These are phyloP conservation scores for Procavia capensis DNA, from an alignment of 2,113 vertebrate genomes.

Conservation along the genomic window DNA sequence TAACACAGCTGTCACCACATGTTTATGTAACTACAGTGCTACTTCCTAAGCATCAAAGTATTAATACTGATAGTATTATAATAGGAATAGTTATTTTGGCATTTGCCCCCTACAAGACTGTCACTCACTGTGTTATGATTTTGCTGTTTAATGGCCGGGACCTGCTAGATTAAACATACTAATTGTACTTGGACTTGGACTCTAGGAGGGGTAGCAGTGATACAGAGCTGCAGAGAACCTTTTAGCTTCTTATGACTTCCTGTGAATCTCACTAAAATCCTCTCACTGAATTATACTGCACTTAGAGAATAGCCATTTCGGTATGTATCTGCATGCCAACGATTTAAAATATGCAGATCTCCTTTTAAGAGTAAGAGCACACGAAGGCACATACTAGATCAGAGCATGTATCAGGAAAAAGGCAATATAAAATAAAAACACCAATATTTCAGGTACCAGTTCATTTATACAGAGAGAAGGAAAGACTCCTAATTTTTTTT, in stretches of 20 bases:
- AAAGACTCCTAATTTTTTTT: conserved; percentile 49
- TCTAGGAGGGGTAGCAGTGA: background rate
- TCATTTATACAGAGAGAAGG: background rate
- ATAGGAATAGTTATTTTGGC: conserved; percentile 73
- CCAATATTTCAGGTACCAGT: background rate
- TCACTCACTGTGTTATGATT: conserved; percentile 38
- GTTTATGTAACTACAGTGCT: conserved; percentile 56
- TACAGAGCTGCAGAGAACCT: background rate
- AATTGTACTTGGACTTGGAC: conserved; percentile 59
- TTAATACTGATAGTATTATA: conserved; percentile 63
- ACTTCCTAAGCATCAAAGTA: conserved; percentile 77
- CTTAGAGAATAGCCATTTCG: background rate
- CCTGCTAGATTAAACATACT: conserved; percentile 31
- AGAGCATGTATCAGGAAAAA: background rate
- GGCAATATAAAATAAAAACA: background rate
- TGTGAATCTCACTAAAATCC: conserved; percentile 27
- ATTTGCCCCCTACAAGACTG: conserved; percentile 35
- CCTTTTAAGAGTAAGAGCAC: conserved; percentile 40
- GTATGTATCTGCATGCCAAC: background rate
- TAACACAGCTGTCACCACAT: conserved; percentile 72
- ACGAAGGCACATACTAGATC: background rate
- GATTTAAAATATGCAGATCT: conserved; percentile 56
- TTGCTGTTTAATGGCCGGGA: conserved; percentile 44
- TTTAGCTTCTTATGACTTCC: background rate
- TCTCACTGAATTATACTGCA: background rate